Conservation (phyloP, 1,140 invertebrate genomes). For the Gryon sp. region DNA sequence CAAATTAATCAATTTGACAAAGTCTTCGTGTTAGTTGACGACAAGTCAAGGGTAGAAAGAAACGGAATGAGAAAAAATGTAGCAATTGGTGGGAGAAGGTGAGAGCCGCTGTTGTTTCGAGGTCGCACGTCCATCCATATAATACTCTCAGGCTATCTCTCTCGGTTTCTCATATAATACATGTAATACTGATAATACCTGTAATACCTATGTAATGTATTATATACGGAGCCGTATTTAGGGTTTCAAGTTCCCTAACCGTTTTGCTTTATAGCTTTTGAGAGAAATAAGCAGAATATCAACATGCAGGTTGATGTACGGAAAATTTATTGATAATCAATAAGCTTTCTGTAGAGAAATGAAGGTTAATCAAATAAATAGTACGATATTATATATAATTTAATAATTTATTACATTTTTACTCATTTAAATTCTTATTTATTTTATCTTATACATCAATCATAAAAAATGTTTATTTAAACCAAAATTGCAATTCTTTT, state of each 20-base stretch:
- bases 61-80: slow-evolving; percentile 27
- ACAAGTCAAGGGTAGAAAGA: slow-evolving; percentile 33
- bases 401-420: no score
- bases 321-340: no score
- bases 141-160: slow-evolving; percentile 64
- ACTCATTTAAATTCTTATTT: no score
- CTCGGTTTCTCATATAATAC: slow-evolving; percentile 68
- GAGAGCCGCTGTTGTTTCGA: slow-evolving; percentile 68
- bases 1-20: slow-evolving; percentile 12
- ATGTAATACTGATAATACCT: slow-evolving; percentile 77
- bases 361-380: no score
- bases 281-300: slow-evolving; percentile 1
- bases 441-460: no score
- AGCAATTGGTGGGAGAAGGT: slow-evolving; percentile 20
- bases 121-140: slow-evolving; percentile 75
- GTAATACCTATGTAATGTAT: slow-evolving; percentile 77
- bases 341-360: no score
- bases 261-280: slow-evolving; percentile 1
- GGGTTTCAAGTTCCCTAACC: slow-evolving; percentile 10
- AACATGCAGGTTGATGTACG: no score
- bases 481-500: no score
- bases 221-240: slow-evolving; percentile 55
- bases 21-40: slow-evolving; percentile 5
- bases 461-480: no score
- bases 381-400: no score